phyloP scores from a whole-genome alignment of 2,797 vertebrate genomes.

The Myiotriccus ornatus region DNA sequence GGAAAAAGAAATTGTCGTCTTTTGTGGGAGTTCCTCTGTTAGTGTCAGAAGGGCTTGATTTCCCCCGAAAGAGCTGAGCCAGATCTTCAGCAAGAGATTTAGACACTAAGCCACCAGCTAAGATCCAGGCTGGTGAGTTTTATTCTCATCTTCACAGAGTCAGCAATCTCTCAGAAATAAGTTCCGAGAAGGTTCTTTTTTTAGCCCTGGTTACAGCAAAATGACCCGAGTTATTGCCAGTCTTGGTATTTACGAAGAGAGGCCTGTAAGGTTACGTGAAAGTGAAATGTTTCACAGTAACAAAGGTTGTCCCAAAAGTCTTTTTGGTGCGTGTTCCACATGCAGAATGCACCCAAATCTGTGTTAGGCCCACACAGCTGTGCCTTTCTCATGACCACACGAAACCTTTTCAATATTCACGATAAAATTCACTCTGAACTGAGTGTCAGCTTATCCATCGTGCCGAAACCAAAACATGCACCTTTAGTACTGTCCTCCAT shows the following conservation, averaged over 20 bases:
- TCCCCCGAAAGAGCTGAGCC: neutral
- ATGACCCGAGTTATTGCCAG: neutral
- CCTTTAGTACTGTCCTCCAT: neutral
- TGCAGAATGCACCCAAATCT: neutral
- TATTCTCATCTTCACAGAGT: conserved; percentile 19
- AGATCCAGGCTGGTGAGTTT: conserved; percentile 1
- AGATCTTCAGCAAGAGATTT: neutral
- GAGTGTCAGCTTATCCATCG: neutral
- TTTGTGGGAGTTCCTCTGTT: neutral
- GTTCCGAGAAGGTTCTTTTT: neutral
- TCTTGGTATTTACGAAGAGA: neutral
- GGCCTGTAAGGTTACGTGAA: neutral
- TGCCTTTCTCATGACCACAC: conserved; percentile 26
- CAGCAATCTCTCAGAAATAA: neutral
- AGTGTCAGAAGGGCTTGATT: neutral
- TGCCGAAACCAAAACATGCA: neutral
- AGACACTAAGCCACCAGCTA: conserved; percentile 2
- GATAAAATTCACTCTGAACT: conserved; percentile 34
- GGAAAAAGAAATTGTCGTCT: neutral
- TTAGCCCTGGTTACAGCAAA: neutral
- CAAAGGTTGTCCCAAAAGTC: neutral
- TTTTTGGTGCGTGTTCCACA: neutral
- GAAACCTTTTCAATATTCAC: neutral
- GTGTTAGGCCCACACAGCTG: conserved; percentile 29
- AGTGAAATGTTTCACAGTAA: neutral